Evolutionary conservation across 2,888 invertebrate genomes (phyloP).

Genomic region (Drosophila parthenogenetica): DNA sequence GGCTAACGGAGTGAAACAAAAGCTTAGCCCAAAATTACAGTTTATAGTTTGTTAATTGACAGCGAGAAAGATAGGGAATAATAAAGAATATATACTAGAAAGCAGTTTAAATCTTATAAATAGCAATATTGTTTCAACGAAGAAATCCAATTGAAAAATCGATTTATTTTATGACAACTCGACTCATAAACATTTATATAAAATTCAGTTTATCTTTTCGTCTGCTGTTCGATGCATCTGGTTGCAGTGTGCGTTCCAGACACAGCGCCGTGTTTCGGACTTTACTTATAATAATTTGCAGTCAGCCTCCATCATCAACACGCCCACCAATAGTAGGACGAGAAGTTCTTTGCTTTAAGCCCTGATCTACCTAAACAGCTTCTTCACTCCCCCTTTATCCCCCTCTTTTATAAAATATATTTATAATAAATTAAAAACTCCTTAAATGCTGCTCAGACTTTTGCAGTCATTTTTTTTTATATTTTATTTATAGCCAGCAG

Average conservation of each 20-base stretch:
- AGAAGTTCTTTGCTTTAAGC: slow-evolving; percentile 27
- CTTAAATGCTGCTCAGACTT: slow-evolving; percentile 79
- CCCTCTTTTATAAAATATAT: slow-evolving; percentile 66
- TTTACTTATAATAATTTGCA: slow-evolving; percentile 68
- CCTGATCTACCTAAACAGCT: slow-evolving; percentile 4
- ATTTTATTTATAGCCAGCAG: slow-evolving; percentile 68
- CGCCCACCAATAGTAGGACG: slow-evolving; percentile 62
- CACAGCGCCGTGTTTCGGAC: slow-evolving; percentile 28
- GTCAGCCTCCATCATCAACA: slow-evolving; percentile 73
- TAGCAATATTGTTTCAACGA: background rate
- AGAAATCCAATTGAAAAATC: background rate
- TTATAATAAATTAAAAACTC: slow-evolving; percentile 84
- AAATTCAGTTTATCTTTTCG: background rate
- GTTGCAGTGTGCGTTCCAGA: slow-evolving; percentile 37
- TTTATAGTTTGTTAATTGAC: slow-evolving; percentile 16
- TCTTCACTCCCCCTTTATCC: slow-evolving; percentile 14
- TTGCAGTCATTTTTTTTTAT: slow-evolving; percentile 55
- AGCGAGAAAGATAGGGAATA: background rate
- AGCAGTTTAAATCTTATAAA: background rate
- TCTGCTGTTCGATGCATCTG: slow-evolving; percentile 8
- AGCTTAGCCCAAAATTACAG: background rate
- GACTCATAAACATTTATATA: too few relatives aligned
- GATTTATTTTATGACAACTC: too few relatives aligned
- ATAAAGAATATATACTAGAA: background rate
- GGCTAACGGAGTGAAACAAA: background rate